These are phyloP conservation scores for Clarias pachynema DNA, from an alignment of 2,797 vertebrate species.

Conservation along the genomic window DNA sequence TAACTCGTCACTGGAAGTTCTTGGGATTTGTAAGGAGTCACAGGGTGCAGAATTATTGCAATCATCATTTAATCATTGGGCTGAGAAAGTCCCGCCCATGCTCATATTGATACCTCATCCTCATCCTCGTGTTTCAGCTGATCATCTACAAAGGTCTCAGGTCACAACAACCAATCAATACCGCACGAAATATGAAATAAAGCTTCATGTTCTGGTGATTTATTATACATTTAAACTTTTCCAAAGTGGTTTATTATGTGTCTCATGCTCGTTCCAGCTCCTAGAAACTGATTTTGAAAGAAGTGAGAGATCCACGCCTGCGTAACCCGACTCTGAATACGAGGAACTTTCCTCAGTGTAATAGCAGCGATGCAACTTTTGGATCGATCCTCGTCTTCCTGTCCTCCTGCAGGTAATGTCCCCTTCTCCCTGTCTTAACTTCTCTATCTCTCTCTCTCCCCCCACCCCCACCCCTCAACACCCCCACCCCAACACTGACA, in stretches of 20 bases:
- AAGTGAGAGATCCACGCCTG: not conserved
- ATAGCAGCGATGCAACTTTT: not conserved
- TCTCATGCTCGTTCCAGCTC: not conserved
- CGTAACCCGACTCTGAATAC: not conserved
- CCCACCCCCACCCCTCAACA: not conserved
- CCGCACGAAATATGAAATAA: not conserved
- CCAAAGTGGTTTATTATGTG: not conserved
- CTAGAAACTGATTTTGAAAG: not conserved
- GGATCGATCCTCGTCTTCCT: not conserved
- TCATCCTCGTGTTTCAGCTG: not conserved
- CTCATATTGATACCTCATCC: not conserved
- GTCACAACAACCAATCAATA: not conserved
- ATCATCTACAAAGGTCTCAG: not conserved
- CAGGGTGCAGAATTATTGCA: not conserved
- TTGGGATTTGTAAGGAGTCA: not conserved
- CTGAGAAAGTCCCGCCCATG: not conserved
- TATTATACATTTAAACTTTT: not conserved
- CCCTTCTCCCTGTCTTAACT: not conserved
- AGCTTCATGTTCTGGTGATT: not conserved
- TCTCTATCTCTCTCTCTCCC: not conserved
- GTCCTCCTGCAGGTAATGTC: not conserved
- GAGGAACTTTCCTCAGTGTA: not conserved
- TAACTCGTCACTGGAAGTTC: not conserved
- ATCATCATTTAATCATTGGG: too few relatives aligned
- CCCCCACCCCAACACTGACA: not conserved